phyloP scores from a whole-genome alignment of 2,113 vertebrate species.

The Paramormyrops kingsleyae region DNA sequence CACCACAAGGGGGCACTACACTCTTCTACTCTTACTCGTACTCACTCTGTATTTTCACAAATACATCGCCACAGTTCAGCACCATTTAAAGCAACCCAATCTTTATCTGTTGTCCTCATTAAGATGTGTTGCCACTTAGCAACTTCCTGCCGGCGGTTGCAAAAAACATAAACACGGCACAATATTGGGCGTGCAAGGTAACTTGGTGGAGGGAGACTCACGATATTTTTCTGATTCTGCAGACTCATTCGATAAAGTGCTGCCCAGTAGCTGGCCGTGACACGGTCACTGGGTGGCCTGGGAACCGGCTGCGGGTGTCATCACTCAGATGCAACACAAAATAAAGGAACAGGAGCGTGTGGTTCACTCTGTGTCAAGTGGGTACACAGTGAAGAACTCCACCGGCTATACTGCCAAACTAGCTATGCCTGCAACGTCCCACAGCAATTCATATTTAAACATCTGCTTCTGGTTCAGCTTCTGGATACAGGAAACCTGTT shows the following conservation, averaged over 20 bases:
- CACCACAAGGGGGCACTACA: neutral
- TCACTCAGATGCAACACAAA: neutral
- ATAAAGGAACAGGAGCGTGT: neutral
- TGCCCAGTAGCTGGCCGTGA: neutral
- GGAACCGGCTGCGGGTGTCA: neutral
- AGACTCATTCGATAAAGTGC: neutral
- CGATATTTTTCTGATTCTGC: neutral
- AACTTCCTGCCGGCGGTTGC: neutral
- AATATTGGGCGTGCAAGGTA: neutral
- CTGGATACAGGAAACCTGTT: neutral
- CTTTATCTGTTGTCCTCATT: neutral
- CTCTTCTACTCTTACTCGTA: neutral
- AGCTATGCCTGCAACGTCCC: neutral
- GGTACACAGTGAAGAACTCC: slow-evolving; percentile 15
- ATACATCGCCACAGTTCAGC: neutral
- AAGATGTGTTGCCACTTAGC: neutral
- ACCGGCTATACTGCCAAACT: slow-evolving; percentile 23
- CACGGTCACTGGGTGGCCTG: neutral
- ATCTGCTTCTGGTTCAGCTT: neutral
- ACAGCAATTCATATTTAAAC: neutral
- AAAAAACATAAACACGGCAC: neutral
- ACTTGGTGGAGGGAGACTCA: neutral
- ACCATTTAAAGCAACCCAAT: neutral
- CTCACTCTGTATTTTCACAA: neutral
- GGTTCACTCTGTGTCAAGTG: slow-evolving; percentile 18